A percentile compares a stretch with the other conserved stretches of the same genome.
Conservation (phyloP, 2,113 vertebrate species). For the Nothoprocta pentlandii region DNA sequence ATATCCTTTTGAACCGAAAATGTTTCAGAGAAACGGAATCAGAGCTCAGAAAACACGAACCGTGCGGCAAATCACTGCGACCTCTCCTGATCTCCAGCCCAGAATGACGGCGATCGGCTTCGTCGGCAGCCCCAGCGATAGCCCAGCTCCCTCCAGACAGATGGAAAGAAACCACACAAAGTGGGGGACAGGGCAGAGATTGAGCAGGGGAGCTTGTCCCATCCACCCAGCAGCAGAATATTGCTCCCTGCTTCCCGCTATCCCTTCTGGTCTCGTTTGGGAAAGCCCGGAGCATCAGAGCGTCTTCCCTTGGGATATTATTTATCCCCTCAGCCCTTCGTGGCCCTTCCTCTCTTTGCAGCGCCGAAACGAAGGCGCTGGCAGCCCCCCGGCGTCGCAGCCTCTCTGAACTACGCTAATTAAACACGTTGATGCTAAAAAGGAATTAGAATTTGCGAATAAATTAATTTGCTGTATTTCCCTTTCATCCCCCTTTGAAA, state of each 20-base stretch:
- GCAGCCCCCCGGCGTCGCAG: background rate
- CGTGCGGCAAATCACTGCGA: background rate
- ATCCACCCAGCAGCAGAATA: background rate
- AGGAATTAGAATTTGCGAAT: slow-evolving; percentile 49
- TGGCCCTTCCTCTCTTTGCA: background rate
- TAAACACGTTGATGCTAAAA: slow-evolving; percentile 38
- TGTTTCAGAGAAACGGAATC: background rate
- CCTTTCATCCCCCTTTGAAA: slow-evolving; percentile 42
- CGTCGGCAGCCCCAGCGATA: background rate
- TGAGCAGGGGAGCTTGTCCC: background rate
- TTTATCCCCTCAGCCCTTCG: background rate
- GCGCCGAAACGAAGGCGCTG: background rate
- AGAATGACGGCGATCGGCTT: background rate
- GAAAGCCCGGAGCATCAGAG: background rate
- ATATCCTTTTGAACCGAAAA: background rate
- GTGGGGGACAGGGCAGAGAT: background rate
- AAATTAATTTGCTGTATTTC: slow-evolving; percentile 49
- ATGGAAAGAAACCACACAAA: slow-evolving; percentile 40
- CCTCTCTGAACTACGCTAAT: slow-evolving; percentile 36
- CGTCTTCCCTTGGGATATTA: slow-evolving; percentile 32
- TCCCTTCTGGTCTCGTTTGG: background rate
- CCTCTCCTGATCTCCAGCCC: background rate
- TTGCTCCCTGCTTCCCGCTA: background rate
- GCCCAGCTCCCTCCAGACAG: background rate
- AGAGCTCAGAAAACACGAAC: background rate